A percentile compares a stretch with the other conserved stretches of the same genome.
Evolutionary conservation across 2,113 vertebrate species (phyloP).

Genomic region (Spheniscus mendiculus): DNA sequence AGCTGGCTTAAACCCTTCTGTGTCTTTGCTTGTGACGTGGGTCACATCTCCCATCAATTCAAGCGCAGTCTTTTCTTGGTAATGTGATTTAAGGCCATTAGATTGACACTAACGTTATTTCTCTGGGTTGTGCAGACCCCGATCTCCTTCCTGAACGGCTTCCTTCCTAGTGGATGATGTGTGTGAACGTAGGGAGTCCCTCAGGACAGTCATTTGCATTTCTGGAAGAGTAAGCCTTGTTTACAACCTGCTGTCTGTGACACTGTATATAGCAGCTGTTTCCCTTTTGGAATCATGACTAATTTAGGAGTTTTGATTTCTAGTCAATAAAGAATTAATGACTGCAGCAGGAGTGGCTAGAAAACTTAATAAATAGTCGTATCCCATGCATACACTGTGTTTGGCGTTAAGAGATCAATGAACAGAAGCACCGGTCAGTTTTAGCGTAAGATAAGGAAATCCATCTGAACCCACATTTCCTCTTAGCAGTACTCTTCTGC

Average conservation of each 20-base stretch:
- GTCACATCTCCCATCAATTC: not conserved
- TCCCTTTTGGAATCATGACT: slow-evolving; percentile 31
- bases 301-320: slow-evolving; percentile 1
- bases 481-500: not conserved
- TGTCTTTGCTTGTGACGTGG: not conserved
- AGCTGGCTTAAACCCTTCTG: not conserved
- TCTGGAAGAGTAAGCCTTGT: slow-evolving; percentile 16
- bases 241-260: not conserved
- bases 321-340: slow-evolving; percentile 21
- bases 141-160: not conserved
- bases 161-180: not conserved
- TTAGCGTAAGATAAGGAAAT: not conserved
- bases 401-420: not conserved
- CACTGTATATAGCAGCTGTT: not conserved
- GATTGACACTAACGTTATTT: not conserved
- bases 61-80: not conserved
- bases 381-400: not conserved
- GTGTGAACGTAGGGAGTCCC: not conserved
- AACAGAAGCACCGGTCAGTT: not conserved
- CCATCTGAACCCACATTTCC: not conserved
- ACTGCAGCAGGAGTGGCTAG: not conserved
- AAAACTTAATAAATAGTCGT: not conserved
- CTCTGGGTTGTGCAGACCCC: not conserved
- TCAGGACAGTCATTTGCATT: not conserved
- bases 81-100: not conserved